phyloP scores from a whole-genome alignment of 2,113 vertebrate species.

The Genyomyrus donnyi region DNA sequence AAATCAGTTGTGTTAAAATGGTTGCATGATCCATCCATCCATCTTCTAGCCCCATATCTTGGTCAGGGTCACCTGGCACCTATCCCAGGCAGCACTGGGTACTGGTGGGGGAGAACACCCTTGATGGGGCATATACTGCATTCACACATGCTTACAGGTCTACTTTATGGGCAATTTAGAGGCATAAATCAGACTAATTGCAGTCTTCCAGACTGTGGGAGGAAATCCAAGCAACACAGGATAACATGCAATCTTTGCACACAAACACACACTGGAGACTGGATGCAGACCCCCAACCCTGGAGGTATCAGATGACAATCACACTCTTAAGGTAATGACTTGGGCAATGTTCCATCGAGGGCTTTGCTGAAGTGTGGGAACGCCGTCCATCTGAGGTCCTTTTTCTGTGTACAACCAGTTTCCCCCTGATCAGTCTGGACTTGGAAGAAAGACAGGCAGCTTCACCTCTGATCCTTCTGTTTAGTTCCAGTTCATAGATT shows the following conservation, averaged over 20 bases:
- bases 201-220: neutral
- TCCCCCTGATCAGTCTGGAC: neutral
- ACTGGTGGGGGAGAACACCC: neutral
- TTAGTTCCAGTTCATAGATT: slow-evolving; percentile 2
- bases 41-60: neutral
- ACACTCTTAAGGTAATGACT: neutral
- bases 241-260: neutral
- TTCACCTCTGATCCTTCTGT: neutral
- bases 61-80: neutral
- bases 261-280: neutral
- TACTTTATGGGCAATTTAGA: neutral
- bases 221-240: neutral
- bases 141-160: neutral
- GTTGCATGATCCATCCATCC: neutral
- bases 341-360: neutral
- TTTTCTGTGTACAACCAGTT: neutral
- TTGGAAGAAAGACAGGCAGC: neutral
- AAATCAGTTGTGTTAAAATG: neutral
- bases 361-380: neutral
- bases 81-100: neutral
- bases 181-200: neutral
- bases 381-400: neutral
- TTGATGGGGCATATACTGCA: neutral
- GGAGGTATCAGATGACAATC: neutral
- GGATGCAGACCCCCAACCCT: neutral